These are phyloP conservation scores for Andrena praecox DNA, from an alignment of 2,888 invertebrate species.

Conservation along the genomic window DNA sequence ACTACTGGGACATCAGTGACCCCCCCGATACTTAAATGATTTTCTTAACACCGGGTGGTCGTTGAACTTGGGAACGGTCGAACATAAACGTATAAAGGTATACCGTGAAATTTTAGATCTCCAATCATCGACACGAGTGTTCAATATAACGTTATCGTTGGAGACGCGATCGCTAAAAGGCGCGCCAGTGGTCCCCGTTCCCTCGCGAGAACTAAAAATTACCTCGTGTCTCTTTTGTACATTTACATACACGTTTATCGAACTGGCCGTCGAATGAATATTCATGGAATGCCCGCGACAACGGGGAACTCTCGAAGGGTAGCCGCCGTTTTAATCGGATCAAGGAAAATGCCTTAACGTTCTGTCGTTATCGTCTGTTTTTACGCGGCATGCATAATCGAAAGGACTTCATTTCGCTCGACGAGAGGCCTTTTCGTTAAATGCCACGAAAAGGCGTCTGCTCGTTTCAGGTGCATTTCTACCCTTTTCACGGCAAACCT, in stretches of 20 bases:
- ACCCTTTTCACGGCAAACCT: slow-evolving; percentile 16
- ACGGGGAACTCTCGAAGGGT: slow-evolving; percentile 67
- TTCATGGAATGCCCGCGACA: slow-evolving; percentile 66
- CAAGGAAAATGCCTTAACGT: slow-evolving; percentile 72
- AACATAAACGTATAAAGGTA: slow-evolving; percentile 15
- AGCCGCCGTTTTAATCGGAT: slow-evolving; percentile 76
- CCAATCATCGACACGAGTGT: not conserved
- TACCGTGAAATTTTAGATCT: slow-evolving; percentile 28
- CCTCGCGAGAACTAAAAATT: not conserved
- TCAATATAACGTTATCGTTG: slow-evolving; percentile 14
- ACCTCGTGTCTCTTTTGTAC: slow-evolving; percentile 39
- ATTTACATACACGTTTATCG: slow-evolving; percentile 68
- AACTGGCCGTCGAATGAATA: slow-evolving; percentile 74
- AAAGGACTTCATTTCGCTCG: slow-evolving; percentile 39
- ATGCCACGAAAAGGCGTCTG: not conserved
- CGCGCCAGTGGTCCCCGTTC: not conserved
- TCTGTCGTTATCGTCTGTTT: slow-evolving; percentile 56
- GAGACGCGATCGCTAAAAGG: slow-evolving; percentile 8
- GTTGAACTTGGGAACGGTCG: too few relatives aligned
- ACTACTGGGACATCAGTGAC: too few relatives aligned
- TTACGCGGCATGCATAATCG: slow-evolving; percentile 56
- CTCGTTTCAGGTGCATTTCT: not conserved
- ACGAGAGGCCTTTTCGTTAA: slow-evolving; percentile 5
- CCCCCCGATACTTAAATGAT: too few relatives aligned
- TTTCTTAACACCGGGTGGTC: too few relatives aligned